Percentiles rank a stretch among this genome's conserved stretches.
Evolutionary conservation across 2,888 invertebrate genomes (phyloP).

Genomic region (Lordiphosa fenestrarum): DNA sequence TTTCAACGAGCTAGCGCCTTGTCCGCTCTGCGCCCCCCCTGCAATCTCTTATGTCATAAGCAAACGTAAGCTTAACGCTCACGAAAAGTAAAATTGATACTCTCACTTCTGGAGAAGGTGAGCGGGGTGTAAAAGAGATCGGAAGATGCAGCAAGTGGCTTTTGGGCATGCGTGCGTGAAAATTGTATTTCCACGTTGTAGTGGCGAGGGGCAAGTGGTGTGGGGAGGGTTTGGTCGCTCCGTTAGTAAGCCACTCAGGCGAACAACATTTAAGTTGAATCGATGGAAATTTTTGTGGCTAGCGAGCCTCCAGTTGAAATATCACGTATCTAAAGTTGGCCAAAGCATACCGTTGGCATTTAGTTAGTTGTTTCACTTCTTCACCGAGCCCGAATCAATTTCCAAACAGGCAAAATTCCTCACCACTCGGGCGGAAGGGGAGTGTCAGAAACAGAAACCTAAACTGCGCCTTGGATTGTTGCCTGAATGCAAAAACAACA

Average conservation of each 20-base stretch:
- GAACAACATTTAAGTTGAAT: slow-evolving; percentile 2
- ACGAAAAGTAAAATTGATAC: slow-evolving; percentile 63
- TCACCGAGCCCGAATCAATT: slow-evolving; percentile 38
- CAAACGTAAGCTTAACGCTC: slow-evolving; percentile 15
- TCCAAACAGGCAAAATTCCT: slow-evolving; percentile 30
- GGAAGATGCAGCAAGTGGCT: slow-evolving; percentile 29
- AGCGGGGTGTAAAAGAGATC: slow-evolving; percentile 4
- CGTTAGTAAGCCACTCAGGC: slow-evolving; percentile 34
- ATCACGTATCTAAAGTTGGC: slow-evolving; percentile 36
- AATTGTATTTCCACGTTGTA: slow-evolving; percentile 64
- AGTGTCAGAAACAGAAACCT: slow-evolving; percentile 47
- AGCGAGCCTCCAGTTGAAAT: slow-evolving; percentile 31
- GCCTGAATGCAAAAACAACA: slow-evolving; percentile 22
- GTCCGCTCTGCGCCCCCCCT: slow-evolving; percentile 28
- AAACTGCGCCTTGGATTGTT: slow-evolving; percentile 38
- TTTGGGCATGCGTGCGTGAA: slow-evolving; percentile 68
- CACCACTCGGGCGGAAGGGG: slow-evolving; percentile 38
- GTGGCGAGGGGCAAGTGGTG: neutral
- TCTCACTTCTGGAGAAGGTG: slow-evolving; percentile 50
- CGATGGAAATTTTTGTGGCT: slow-evolving; percentile 27
- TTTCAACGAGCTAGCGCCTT: slow-evolving; percentile 22
- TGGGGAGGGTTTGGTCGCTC: neutral
- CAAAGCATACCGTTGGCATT: slow-evolving; percentile 56
- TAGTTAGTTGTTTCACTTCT: slow-evolving; percentile 30
- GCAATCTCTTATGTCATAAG: slow-evolving; percentile 59